These are phyloP conservation scores for Pristionchus fissidentatus DNA, from an alignment of 2,888 invertebrate genomes.

Conservation along the genomic window DNA sequence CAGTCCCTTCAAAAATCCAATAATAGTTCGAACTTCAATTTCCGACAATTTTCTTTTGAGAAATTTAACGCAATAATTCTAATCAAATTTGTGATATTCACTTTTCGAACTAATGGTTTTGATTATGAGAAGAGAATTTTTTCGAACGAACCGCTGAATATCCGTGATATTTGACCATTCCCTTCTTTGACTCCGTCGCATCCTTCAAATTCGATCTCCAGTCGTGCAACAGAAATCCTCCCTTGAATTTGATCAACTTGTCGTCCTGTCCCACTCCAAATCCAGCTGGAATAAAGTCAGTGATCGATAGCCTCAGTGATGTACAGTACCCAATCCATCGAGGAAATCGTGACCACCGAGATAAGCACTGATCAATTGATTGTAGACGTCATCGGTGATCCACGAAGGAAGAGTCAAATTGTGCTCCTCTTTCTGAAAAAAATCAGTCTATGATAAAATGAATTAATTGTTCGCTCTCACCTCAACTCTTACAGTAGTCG, in stretches of 20 bases:
- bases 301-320: neutral
- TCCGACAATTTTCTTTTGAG: too few relatives aligned
- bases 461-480: neutral
- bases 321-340: conserved; percentile 11
- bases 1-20: too few relatives aligned
- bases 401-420: conserved; percentile 38
- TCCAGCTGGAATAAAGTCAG: neutral
- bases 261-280: conserved; percentile 18
- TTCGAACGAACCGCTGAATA: conserved; percentile 12
- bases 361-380: neutral
- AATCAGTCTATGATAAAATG: neutral
- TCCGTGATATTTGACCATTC: conserved; percentile 11
- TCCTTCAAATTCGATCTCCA: conserved; percentile 30
- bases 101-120: too few relatives aligned
- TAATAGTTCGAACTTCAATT: too few relatives aligned
- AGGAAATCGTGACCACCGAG: conserved; percentile 18
- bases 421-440: conserved; percentile 26
- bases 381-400: conserved; percentile 46
- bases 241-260: conserved; percentile 25
- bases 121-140: too few relatives aligned
- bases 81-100: too few relatives aligned
- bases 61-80: too few relatives aligned
- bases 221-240: conserved; percentile 44
- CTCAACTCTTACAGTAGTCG: conserved; percentile 7
- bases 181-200: neutral